Evolutionary conservation across 2,113 vertebrate species (phyloP).

Genomic region (Callaeas wilsoni): DNA sequence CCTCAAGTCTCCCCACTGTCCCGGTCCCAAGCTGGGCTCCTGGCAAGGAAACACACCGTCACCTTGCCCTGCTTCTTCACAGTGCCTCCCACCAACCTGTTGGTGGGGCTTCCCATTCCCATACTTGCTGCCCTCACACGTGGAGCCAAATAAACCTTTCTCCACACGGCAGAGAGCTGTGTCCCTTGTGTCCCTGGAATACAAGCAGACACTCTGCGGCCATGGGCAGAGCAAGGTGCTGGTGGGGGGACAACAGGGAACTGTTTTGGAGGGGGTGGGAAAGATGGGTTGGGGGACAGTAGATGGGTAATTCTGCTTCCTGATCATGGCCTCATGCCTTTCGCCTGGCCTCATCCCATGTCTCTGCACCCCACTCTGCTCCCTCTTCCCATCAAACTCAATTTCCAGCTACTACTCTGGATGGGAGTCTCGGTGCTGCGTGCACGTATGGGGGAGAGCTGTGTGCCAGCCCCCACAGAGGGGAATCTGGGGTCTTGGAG

Average conservation of each 20-base stretch:
- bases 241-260: accelerated
- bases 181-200: no score
- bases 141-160: not conserved
- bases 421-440: accelerated
- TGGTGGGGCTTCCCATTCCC: not conserved
- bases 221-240: not conserved
- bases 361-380: not conserved
- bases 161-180: not conserved
- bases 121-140: not conserved
- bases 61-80: not conserved
- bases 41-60: not conserved
- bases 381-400: not conserved
- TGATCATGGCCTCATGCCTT: accelerated
- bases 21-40: not conserved
- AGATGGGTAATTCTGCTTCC: not conserved
- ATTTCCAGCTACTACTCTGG: not conserved
- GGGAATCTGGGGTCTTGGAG: accelerated
- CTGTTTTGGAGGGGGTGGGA: not conserved
- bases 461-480: not conserved
- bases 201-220: not conserved
- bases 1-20: not conserved
- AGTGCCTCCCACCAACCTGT: not conserved
- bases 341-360: not conserved
- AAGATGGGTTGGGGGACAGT: accelerated
- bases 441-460: accelerated